These are phyloP conservation scores for Dryobates pubescens DNA, from an alignment of 2,797 vertebrate genomes.

Conservation along the genomic window DNA sequence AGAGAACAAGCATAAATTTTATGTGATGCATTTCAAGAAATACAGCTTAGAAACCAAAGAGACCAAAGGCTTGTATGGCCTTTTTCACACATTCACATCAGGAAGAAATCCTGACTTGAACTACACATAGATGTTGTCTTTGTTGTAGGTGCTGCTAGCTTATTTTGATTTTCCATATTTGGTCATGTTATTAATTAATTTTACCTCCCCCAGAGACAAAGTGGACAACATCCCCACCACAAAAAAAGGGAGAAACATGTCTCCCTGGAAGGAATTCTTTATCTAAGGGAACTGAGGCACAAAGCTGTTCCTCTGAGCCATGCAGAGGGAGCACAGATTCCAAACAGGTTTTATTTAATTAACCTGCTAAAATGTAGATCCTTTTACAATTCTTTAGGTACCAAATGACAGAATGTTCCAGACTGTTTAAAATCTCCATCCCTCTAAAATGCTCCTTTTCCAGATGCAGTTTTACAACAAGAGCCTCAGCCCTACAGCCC, in stretches of 20 bases:
- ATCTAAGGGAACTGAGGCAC: background rate
- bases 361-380: background rate
- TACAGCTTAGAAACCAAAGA: background rate
- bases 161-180: background rate
- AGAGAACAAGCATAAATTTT: background rate
- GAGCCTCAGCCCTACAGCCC: background rate
- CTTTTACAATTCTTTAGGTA: background rate
- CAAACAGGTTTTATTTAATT: background rate
- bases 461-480: accelerated
- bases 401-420: background rate
- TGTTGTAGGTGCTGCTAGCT: background rate
- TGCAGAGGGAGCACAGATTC: background rate
- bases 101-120: background rate
- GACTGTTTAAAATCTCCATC: background rate
- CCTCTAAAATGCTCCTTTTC: background rate
- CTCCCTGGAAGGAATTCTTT: background rate
- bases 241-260: background rate
- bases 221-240: background rate
- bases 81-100: background rate
- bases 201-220: background rate
- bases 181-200: background rate
- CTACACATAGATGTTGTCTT: background rate
- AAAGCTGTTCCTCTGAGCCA: background rate
- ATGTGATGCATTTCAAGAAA: background rate
- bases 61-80: background rate